Percentiles rank a stretch among this genome's conserved stretches.
phyloP scores from a whole-genome alignment of 2,888 invertebrate genomes.

The Dolichopus griseipennis region DNA sequence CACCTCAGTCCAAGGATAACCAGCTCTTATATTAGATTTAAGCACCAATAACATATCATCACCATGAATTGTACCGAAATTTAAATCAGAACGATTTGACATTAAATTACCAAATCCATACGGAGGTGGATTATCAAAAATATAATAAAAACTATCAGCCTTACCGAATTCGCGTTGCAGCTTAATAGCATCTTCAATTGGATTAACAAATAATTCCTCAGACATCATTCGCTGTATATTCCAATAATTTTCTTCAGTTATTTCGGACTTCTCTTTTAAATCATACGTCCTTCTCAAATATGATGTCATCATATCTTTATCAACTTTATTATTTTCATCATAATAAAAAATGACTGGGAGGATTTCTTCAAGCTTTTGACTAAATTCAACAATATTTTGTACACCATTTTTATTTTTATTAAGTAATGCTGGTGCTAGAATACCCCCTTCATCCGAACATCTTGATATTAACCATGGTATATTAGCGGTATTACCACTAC shows the following conservation, averaged over 20 bases:
- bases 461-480: constrained; percentile 59
- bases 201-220: constrained; percentile 52
- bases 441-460: constrained; percentile 61
- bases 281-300: constrained; percentile 50
- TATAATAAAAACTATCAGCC: constrained; percentile 54
- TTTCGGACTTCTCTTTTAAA: constrained; percentile 44
- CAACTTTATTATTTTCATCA: constrained; percentile 42
- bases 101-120: neutral
- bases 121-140: constrained; percentile 36
- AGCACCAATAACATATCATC: constrained; percentile 18
- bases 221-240: constrained; percentile 45
- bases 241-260: constrained; percentile 43
- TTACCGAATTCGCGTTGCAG: constrained; percentile 49
- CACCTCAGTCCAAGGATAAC: constrained; percentile 8
- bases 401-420: constrained; percentile 32
- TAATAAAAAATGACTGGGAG: constrained; percentile 53
- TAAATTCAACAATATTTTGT: constrained; percentile 35
- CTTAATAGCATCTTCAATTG: constrained; percentile 50
- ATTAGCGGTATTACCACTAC: constrained; percentile 49
- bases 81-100: neutral
- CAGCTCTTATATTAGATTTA: neutral
- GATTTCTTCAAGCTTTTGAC: constrained; percentile 50
- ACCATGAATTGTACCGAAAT: constrained; percentile 19
- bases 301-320: constrained; percentile 32
- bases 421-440: constrained; percentile 49